A percentile compares a stretch with the other conserved stretches of the same genome.
These are phyloP conservation scores for Herpailurus yagouaroundi DNA, from an alignment of 2,113 vertebrate genomes.

Conservation along the genomic window DNA sequence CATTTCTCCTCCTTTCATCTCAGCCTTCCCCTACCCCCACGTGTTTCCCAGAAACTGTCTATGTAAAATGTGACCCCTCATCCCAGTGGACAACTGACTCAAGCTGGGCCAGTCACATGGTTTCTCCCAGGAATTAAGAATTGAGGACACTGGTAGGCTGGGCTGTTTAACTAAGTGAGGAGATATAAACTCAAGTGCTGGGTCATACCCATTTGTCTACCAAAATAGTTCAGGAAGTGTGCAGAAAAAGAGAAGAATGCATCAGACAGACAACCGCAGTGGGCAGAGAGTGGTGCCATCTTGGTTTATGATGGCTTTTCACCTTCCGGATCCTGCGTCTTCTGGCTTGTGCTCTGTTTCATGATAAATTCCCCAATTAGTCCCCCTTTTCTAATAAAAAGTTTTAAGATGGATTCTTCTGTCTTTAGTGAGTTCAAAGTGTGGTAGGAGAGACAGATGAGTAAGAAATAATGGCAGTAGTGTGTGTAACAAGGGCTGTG, in stretches of 20 bases:
- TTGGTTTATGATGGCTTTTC: background rate
- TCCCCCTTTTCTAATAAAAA: background rate
- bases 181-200: background rate
- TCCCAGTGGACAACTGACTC: background rate
- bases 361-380: background rate
- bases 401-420: background rate
- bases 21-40: background rate
- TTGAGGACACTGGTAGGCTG: background rate
- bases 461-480: background rate
- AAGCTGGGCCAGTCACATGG: background rate
- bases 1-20: background rate
- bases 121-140: background rate
- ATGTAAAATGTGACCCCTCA: background rate
- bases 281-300: background rate
- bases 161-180: background rate
- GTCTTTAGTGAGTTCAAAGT: background rate
- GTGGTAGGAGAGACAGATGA: background rate
- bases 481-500: background rate
- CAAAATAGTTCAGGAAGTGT: background rate
- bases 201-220: background rate
- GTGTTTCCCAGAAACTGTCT: background rate
- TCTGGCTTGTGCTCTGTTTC: background rate
- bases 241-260: background rate
- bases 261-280: accelerated
- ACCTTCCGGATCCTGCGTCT: background rate